A percentile compares a stretch with the other conserved stretches of the same genome.
phyloP scores from a whole-genome alignment of 2,113 vertebrate species.

The Lophochroa leadbeateri region DNA sequence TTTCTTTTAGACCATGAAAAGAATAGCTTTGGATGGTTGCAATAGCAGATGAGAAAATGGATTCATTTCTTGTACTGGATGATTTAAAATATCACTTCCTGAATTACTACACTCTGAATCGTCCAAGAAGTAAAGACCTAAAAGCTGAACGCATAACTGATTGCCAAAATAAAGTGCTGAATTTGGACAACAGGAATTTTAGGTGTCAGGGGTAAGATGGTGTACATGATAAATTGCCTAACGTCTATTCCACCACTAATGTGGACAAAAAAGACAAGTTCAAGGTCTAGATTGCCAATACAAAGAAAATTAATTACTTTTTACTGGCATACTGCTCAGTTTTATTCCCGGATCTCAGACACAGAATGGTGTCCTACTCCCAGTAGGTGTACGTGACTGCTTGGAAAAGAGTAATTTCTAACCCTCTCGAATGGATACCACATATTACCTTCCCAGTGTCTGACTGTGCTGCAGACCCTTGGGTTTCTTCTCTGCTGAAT shows the following conservation, averaged over 20 bases:
- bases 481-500: background rate
- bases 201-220: background rate
- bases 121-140: slow-evolving; percentile 30
- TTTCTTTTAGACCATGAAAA: slow-evolving; percentile 32
- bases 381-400: rapidly evolving
- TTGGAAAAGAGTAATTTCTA: background rate
- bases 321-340: background rate
- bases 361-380: background rate
- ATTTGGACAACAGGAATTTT: slow-evolving; percentile 12
- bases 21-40: slow-evolving; percentile 6
- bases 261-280: background rate
- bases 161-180: slow-evolving; percentile 52
- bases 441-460: background rate
- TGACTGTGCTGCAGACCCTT: background rate
- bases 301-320: background rate
- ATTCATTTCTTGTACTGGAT: slow-evolving; percentile 3
- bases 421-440: background rate
- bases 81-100: slow-evolving; percentile 56
- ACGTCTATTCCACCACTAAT: background rate
- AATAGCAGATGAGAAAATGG: background rate
- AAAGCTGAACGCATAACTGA: background rate
- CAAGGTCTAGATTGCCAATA: background rate
- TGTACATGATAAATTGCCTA: background rate
- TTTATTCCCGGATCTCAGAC: background rate
- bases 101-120: slow-evolving; percentile 19